Percentiles rank a stretch among this genome's conserved stretches.
Conservation (phyloP, 2,797 vertebrate species). For the Pampus argenteus region DNA sequence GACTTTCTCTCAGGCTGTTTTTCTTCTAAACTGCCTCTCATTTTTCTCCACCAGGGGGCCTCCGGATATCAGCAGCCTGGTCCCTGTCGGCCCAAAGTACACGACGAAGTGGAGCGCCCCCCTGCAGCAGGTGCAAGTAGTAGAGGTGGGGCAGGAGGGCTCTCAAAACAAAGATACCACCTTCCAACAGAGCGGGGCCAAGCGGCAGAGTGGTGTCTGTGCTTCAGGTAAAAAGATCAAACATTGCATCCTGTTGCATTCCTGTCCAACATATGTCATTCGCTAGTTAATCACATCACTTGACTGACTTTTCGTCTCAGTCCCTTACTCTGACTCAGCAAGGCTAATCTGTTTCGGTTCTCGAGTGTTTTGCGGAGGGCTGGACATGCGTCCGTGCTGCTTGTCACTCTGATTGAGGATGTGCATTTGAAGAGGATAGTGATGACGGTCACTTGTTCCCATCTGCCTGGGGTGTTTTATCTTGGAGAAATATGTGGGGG, state of each 20-base stretch:
- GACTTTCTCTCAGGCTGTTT: constrained; percentile 29
- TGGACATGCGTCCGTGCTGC: constrained; percentile 57
- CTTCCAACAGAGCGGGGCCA: constrained; percentile 82
- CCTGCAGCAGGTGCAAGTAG: constrained; percentile 93
- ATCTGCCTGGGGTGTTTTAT: constrained; percentile 76
- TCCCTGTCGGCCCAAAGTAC: constrained; percentile 94
- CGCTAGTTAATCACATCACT: constrained; percentile 61
- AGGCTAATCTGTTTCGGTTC: constrained; percentile 69
- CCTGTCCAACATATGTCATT: constrained; percentile 37
- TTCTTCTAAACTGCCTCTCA: background rate
- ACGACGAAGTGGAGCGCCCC: constrained; percentile 96
- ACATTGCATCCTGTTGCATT: constrained; percentile 1
- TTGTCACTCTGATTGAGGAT: constrained; percentile 79
- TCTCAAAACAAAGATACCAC: constrained; percentile 85
- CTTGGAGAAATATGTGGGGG: constrained; percentile 66
- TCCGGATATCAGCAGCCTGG: constrained; percentile 93
- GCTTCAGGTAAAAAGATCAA: constrained; percentile 72
- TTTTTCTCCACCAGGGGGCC: constrained; percentile 84
- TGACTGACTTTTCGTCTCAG: constrained; percentile 51
- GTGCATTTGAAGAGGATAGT: constrained; percentile 75
- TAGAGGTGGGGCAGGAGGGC: constrained; percentile 92
- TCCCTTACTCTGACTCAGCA: constrained; percentile 65
- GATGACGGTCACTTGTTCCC: constrained; percentile 81
- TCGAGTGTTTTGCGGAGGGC: constrained; percentile 52
- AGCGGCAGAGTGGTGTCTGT: constrained; percentile 66